phyloP scores from a whole-genome alignment of 2,888 invertebrate species.

The Drosophila mercatorum region DNA sequence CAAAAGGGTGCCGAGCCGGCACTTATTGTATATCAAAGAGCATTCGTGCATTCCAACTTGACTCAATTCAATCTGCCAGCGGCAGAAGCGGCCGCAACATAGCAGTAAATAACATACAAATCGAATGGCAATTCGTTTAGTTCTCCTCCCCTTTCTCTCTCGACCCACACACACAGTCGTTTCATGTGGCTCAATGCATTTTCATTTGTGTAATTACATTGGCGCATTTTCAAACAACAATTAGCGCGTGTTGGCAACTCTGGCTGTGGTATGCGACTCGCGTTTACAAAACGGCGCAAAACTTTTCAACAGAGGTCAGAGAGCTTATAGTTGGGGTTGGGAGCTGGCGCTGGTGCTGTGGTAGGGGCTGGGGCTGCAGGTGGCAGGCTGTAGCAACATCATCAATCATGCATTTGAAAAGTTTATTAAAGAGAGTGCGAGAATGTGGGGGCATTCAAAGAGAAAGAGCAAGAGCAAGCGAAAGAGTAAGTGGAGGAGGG shows the following conservation, averaged over 20 bases:
- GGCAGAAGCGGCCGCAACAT: constrained; percentile 29
- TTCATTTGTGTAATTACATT: constrained; percentile 75
- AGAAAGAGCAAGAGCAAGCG: constrained; percentile 1
- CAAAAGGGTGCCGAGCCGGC: not conserved
- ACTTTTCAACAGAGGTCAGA: constrained; percentile 50
- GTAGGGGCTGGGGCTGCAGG: constrained; percentile 7
- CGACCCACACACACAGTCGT: not conserved
- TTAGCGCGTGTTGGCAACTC: constrained; percentile 64
- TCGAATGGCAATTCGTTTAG: constrained; percentile 36
- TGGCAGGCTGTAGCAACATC: constrained; percentile 54
- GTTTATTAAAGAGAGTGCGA: constrained; percentile 62
- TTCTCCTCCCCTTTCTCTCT: too few species aligned
- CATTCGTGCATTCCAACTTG: constrained; percentile 37
- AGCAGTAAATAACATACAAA: constrained; percentile 46
- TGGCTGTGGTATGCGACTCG: constrained; percentile 59
- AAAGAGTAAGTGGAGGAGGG: constrained; percentile 9
- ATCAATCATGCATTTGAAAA: constrained; percentile 77
- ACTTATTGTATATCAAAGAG: constrained; percentile 23
- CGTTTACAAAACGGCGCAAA: constrained; percentile 64
- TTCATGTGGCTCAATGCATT: constrained; percentile 45
- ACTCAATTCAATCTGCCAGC: constrained; percentile 22
- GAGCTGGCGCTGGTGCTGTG: not conserved
- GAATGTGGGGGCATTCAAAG: not conserved
- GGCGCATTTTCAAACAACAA: constrained; percentile 72
- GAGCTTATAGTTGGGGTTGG: not conserved